These are phyloP conservation scores for Peromyscus eremicus DNA, from an alignment of 2,797 vertebrate species.

Conservation along the genomic window DNA sequence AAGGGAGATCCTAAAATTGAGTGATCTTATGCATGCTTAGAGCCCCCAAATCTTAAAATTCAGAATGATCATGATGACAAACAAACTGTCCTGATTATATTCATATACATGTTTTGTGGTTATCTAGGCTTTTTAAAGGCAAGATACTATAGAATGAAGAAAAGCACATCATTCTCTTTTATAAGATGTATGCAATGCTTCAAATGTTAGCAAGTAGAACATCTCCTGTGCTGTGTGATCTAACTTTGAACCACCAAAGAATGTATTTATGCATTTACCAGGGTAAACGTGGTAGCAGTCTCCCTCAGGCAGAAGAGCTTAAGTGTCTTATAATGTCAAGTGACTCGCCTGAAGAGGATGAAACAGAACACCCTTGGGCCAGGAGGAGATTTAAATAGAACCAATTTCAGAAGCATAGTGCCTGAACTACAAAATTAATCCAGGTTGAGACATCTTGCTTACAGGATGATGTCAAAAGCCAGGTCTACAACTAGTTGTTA, in stretches of 20 bases:
- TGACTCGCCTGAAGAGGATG: constrained; percentile 72
- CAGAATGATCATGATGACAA: background rate
- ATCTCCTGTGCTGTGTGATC: constrained; percentile 40
- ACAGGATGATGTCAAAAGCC: constrained; percentile 19
- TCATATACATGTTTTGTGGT: background rate
- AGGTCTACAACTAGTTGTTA: background rate
- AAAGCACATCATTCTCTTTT: constrained; percentile 18
- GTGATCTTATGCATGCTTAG: background rate
- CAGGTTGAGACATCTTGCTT: constrained; percentile 63
- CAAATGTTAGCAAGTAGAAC: constrained; percentile 57
- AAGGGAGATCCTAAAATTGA: background rate
- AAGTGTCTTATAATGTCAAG: constrained; percentile 71
- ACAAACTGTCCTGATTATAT: background rate
- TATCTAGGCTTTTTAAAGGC: background rate
- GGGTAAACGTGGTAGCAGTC: constrained; percentile 42
- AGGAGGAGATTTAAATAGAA: constrained; percentile 70
- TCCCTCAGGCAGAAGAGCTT: constrained; percentile 75
- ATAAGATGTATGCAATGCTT: constrained; percentile 1
- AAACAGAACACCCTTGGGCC: constrained; percentile 71
- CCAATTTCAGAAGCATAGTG: constrained; percentile 36
- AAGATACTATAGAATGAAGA: background rate
- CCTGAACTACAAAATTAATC: constrained; percentile 71
- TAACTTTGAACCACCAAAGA: constrained; percentile 64
- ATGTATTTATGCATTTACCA: constrained; percentile 70
- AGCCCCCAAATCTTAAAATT: background rate